Conservation (phyloP, 1,140 invertebrate species). For the Drosophila tristis region DNA sequence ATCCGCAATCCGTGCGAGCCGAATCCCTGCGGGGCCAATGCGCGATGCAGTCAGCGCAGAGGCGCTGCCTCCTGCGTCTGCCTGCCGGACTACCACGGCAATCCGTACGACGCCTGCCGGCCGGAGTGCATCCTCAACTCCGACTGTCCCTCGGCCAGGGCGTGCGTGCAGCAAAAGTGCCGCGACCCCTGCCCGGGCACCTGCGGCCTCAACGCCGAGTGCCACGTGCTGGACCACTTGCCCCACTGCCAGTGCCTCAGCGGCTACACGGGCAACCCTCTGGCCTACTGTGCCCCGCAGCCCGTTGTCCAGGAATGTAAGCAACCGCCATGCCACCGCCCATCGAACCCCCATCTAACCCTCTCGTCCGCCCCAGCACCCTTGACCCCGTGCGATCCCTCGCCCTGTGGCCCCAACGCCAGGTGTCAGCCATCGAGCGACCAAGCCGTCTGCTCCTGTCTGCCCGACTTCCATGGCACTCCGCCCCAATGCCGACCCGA, state of each 20-base stretch:
- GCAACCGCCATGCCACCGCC: slow-evolving; percentile 51
- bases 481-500: slow-evolving; percentile 91
- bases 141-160: slow-evolving; percentile 88
- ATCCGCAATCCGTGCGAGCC: slow-evolving; percentile 87
- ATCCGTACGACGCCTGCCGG: slow-evolving; percentile 91
- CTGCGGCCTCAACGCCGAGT: slow-evolving; percentile 90
- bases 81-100: slow-evolving; percentile 88
- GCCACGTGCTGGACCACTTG: slow-evolving; percentile 90
- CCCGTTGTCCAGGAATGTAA: slow-evolving; percentile 85
- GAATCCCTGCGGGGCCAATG: slow-evolving; percentile 87
- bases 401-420: slow-evolving; percentile 91
- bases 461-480: slow-evolving; percentile 89
- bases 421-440: slow-evolving; percentile 88
- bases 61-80: slow-evolving; percentile 89
- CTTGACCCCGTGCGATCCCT: slow-evolving; percentile 86
- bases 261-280: slow-evolving; percentile 89
- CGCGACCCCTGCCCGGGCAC: slow-evolving; percentile 91
- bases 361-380: slow-evolving; percentile 29
- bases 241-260: slow-evolving; percentile 89
- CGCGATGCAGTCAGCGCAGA: slow-evolving; percentile 87
- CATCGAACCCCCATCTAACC: slow-evolving; percentile 71
- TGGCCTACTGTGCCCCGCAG: slow-evolving; percentile 85
- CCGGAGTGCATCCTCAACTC: slow-evolving; percentile 90
- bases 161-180: slow-evolving; percentile 90
- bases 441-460: slow-evolving; percentile 89